Percentiles rank a stretch among this genome's conserved stretches.
These are phyloP conservation scores for Acanthosoma haemorrhoidale DNA, from an alignment of 2,888 invertebrate species.

Conservation along the genomic window DNA sequence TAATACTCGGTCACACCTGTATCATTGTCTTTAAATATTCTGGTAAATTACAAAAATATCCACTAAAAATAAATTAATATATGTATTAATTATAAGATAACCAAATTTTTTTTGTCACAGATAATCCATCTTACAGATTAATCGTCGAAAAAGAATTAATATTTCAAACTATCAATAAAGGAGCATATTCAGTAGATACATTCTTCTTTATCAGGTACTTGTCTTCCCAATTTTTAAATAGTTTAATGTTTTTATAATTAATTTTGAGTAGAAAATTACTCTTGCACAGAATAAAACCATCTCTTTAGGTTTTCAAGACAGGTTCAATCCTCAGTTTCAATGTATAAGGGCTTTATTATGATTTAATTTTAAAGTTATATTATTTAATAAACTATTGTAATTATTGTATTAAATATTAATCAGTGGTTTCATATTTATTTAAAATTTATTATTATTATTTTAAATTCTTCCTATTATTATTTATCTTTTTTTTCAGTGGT, in stretches of 20 bases:
- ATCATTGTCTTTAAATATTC: constrained; percentile 73
- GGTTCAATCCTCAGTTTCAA: no score
- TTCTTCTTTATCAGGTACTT: constrained; percentile 68
- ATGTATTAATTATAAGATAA: not conserved
- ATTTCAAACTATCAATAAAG: constrained; percentile 73
- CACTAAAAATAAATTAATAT: not conserved
- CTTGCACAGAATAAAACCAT: no score
- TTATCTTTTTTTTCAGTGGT: constrained; percentile 53
- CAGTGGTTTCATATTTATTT: no score
- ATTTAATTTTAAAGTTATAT: no score
- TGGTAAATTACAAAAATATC: constrained; percentile 43
- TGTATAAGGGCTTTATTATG: no score
- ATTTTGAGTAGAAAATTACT: no score
- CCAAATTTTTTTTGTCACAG: constrained; percentile 49
- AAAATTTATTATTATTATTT: no score
- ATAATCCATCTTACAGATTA: constrained; percentile 68
- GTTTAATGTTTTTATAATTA: no score
- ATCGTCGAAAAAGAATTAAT: constrained; percentile 69
- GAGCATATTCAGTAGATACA: constrained; percentile 74
- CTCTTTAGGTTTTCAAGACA: no score
- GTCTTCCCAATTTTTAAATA: no score
- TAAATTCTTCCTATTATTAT: not conserved
- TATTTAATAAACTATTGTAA: no score
- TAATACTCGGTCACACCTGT: constrained; percentile 55
- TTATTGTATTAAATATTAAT: no score